These are phyloP conservation scores for Kradibia gibbosae DNA, from an alignment of 1,140 invertebrate species.

Conservation along the genomic window DNA sequence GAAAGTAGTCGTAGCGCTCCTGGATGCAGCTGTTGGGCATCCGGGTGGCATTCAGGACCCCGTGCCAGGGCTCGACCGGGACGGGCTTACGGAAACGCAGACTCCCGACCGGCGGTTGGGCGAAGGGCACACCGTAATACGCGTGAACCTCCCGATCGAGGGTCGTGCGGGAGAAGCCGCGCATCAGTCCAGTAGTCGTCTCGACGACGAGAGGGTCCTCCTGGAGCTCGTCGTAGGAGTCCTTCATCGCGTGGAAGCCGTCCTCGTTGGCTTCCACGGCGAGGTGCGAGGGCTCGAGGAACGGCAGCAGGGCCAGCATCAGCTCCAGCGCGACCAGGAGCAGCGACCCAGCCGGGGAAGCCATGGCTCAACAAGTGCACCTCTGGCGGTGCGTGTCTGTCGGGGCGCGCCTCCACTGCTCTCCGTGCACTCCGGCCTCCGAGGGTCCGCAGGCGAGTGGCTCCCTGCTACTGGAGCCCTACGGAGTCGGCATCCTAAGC, in stretches of 20 bases:
- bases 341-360: neutral
- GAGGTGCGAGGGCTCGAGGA: neutral
- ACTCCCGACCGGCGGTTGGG: conserved; percentile 90
- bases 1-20: conserved; percentile 90
- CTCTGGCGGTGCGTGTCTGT: too few species aligned
- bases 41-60: conserved; percentile 83
- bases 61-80: conserved; percentile 89
- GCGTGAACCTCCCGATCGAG: conserved; percentile 88
- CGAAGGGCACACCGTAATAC: conserved; percentile 95
- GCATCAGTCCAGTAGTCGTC: conserved; percentile 84
- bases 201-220: conserved; percentile 72
- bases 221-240: conserved; percentile 18
- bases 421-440: neutral
- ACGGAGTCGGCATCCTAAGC: neutral
- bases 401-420: too few species aligned
- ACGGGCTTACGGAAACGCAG: conserved; percentile 90
- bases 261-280: neutral
- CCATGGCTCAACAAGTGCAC: conserved; percentile 40
- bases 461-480: too few species aligned
- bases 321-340: neutral
- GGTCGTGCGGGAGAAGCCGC: conserved; percentile 83
- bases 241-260: neutral
- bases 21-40: conserved; percentile 89
- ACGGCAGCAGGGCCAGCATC: neutral
- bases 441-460: conserved; percentile 13